Evolutionary conservation across 2,797 vertebrate genomes (phyloP), one percentile per base, ranked within the genome.

Genomic region (Amblyopsis hoosieri): DNA sequence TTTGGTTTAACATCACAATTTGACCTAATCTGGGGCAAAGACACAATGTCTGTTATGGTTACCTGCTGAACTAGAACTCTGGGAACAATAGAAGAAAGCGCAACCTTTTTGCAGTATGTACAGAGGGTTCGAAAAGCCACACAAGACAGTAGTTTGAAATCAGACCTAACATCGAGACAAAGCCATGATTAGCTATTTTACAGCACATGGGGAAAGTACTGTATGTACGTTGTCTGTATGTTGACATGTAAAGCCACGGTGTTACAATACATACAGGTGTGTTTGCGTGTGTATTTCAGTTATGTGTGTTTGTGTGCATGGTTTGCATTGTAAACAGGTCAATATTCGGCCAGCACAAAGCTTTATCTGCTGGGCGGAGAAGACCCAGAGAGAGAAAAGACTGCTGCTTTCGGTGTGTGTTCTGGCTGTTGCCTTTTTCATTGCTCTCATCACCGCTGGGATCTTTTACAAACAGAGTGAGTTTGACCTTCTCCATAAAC

Each of bases 381-480:
- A 92, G 85, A 95, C 94, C 0, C 87, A 53, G 0, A 8, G 79
- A 0, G 96, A 98, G 91, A 94, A 88, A 83, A 90, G 76, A 72
- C 93, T 98, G 8, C 55, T 95, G 74, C 71, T 92, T 7, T 45
- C 95, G 49, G 83, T 93, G 66, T 91, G 77, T 0, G 12, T 92
- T 10, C 79, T 98, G 69, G 89, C 71, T 0, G 57, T 86, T 0
- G 87, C 91, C 51, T 79, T 98, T 55, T 81, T 92, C 13, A 83
- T 94, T 1, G 94, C 92, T 31, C 65, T 97, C 66, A 78, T 95
- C 62, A 88, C 91, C 0, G 83, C 95, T 12, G 80, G 92, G 17
- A 71, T 97, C 72, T 95, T 95, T 88, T 97, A 96, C 87, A 90
- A 64, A 80, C 86, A 90, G 75, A 83, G 97, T 99, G 90, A 95